Evolutionary conservation across 2,797 vertebrate species (phyloP).

Genomic region (Buceros bicornis): DNA sequence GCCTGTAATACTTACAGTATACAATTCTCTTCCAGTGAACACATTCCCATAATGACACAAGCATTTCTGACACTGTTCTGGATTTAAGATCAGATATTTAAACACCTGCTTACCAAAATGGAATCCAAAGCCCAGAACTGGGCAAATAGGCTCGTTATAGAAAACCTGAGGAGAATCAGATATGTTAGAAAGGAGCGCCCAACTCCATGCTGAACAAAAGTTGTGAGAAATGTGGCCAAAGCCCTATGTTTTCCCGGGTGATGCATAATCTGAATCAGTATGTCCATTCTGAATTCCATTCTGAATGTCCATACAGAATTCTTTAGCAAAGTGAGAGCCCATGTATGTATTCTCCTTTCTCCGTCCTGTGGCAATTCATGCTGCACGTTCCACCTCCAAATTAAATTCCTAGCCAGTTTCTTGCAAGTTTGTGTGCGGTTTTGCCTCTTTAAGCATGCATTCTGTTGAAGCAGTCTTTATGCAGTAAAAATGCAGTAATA

Average conservation of each 20-base stretch:
- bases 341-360: fast-evolving
- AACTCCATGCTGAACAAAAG: neutral
- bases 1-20: neutral
- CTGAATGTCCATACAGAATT: neutral
- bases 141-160: neutral
- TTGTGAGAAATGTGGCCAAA: neutral
- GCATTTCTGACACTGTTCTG: neutral
- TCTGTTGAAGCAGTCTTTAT: neutral
- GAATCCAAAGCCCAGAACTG: neutral
- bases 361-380: neutral
- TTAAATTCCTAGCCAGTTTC: neutral
- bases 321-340: neutral
- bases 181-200: neutral
- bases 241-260: neutral
- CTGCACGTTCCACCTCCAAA: neutral
- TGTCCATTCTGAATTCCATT: neutral
- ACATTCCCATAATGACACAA: neutral
- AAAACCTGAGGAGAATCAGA: neutral
- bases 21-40: neutral
- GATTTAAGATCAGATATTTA: neutral
- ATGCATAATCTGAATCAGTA: neutral
- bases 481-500: neutral
- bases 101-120: neutral
- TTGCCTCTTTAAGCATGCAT: neutral
- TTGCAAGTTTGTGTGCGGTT: neutral